These are phyloP conservation scores for Elgaria multicarinata DNA, from an alignment of 2,113 vertebrate genomes.

Conservation along the genomic window DNA sequence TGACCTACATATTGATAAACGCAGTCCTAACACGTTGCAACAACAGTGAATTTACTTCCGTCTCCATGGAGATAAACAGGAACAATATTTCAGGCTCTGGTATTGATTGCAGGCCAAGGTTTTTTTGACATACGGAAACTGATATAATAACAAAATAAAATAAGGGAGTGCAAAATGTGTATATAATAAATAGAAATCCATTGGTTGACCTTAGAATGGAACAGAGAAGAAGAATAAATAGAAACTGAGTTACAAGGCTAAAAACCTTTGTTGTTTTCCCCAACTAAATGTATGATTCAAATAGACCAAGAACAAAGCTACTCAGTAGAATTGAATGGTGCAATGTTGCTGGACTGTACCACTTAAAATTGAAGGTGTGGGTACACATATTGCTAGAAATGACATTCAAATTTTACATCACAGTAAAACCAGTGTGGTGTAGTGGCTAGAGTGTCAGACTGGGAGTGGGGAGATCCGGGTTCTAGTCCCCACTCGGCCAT, in stretches of 20 bases:
- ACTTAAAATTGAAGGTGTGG: neutral
- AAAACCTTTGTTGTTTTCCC: neutral
- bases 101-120: conserved; percentile 24
- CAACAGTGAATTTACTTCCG: conserved; percentile 27
- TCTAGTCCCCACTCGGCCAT: too few species aligned
- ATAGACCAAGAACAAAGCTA: neutral
- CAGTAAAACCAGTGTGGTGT: too few species aligned
- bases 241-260: neutral
- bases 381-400: conserved; percentile 1
- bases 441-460: too few species aligned
- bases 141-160: conserved; percentile 14
- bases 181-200: conserved; percentile 1
- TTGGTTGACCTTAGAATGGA: neutral
- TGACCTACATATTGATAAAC: conserved; percentile 40
- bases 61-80: conserved; percentile 8
- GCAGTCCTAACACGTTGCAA: conserved; percentile 3
- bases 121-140: conserved; percentile 8
- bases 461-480: too few species aligned
- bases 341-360: neutral
- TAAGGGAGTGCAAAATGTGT: conserved; percentile 1
- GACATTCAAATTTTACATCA: too few species aligned
- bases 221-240: neutral
- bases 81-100: conserved; percentile 10
- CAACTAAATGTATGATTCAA: neutral
- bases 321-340: neutral